Conservation (phyloP, 2,888 invertebrate species). For the Encarsia formosa region DNA sequence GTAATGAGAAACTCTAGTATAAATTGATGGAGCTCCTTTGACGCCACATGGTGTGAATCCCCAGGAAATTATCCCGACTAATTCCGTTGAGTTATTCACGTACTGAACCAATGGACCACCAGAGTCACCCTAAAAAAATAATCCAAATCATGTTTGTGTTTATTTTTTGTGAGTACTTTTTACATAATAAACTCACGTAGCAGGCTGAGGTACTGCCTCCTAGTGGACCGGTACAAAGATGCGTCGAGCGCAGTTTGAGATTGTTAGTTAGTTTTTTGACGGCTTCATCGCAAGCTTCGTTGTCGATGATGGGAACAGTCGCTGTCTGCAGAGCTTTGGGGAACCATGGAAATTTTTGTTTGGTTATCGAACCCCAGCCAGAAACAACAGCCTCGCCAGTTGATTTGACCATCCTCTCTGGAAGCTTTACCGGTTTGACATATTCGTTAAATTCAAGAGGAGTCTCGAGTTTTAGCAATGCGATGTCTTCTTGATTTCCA, state of each 20-base stretch:
- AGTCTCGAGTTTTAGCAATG: slow-evolving; percentile 49
- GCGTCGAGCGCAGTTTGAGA: slow-evolving; percentile 32
- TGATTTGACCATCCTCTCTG: slow-evolving; percentile 35
- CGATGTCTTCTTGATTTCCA: slow-evolving; percentile 54
- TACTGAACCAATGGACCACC: slow-evolving; percentile 55
- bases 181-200: slow-evolving; percentile 28
- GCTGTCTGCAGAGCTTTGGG: slow-evolving; percentile 42
- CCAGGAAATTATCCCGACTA: slow-evolving; percentile 59
- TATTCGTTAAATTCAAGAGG: slow-evolving; percentile 40
- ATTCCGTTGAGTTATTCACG: slow-evolving; percentile 57
- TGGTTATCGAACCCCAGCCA: slow-evolving; percentile 52
- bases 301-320: slow-evolving; percentile 37
- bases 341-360: slow-evolving; percentile 22
- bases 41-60: slow-evolving; percentile 51
- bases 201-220: slow-evolving; percentile 32
- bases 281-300: slow-evolving; percentile 31
- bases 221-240: slow-evolving; percentile 38
- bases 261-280: slow-evolving; percentile 31
- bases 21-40: slow-evolving; percentile 49
- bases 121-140: slow-evolving; percentile 54
- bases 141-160: too few relatives aligned
- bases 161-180: not conserved
- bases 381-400: slow-evolving; percentile 45
- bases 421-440: slow-evolving; percentile 48
- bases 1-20: slow-evolving; percentile 50